Conservation (phyloP, 2,797 vertebrate genomes). For the Clamator glandarius region DNA sequence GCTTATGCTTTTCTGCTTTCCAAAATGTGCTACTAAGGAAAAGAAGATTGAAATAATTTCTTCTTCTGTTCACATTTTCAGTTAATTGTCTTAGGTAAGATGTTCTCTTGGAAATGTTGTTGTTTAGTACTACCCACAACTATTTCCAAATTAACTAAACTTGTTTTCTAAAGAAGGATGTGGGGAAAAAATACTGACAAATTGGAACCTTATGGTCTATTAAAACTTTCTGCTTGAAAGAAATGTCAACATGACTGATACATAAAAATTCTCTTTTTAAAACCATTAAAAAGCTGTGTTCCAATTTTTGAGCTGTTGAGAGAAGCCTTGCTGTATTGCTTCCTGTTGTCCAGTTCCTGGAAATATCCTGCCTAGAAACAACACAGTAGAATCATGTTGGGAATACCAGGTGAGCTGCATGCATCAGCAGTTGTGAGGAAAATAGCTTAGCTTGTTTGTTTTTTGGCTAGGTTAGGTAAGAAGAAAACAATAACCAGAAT, state of each 20-base stretch:
- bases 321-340: constrained; percentile 51
- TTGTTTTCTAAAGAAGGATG: constrained; percentile 31
- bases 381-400: background rate
- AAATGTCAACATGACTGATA: constrained; percentile 70
- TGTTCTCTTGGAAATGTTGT: constrained; percentile 8
- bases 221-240: constrained; percentile 58
- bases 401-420: constrained; percentile 13
- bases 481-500: background rate
- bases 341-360: constrained; percentile 57
- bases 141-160: constrained; percentile 41
- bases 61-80: constrained; percentile 5
- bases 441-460: constrained; percentile 34
- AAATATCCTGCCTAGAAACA: constrained; percentile 33
- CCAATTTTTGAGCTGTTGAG: constrained; percentile 53
- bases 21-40: background rate
- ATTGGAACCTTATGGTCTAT: constrained; percentile 70
- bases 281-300: constrained; percentile 56
- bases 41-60: background rate
- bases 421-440: background rate
- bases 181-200: constrained; percentile 31
- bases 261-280: constrained; percentile 63
- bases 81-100: constrained; percentile 15
- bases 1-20: background rate
- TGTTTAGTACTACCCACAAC: constrained; percentile 4
- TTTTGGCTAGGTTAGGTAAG: constrained; percentile 19